Evolutionary conservation across 2,888 invertebrate species (phyloP), one percentile per base, ranked within the genome.

Genomic region (Lordiphosa andalusiaca): DNA sequence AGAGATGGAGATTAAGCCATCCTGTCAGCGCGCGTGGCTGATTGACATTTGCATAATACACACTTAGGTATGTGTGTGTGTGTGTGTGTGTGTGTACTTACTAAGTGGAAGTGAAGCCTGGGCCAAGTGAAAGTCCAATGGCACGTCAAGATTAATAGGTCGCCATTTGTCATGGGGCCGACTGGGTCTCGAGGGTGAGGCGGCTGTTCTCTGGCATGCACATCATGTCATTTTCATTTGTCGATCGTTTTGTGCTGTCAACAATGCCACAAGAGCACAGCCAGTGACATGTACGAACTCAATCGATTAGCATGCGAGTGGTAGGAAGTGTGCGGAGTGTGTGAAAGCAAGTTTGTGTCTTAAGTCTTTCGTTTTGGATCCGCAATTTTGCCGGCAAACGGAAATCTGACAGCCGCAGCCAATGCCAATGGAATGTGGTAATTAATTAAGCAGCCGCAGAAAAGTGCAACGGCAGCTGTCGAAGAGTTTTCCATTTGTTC

Each of bases 281-380:
- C 77, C 77, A 74, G 74, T 70, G 74, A 81, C 77, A 78, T 78
- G 77, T 81, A 72, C 74, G 81, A 77, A 77, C 77, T 78, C 77
- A 81, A 78, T 78, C 81, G 74, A 81, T 77, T 77, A 77, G 42
- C 65, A 66, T 60, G 62, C 38, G 40, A 46, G 74, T 72, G 63
- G 63, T 69, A 74, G 77, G 72, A 81, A 81, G 72, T 76, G 81
- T 73, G 77, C 71, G 73, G 67, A 71, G 41, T 38, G 53, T 42
- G 52, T 23, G 12, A 42, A 44, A 23, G 25, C 42, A 25, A 30
- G 57, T 46, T 56, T 57, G 64, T 56, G 64, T 37, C 57, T 80
- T 78, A 59, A 76, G 76, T 77, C 73, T 73, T 80, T 76, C 71
- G 71, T 63, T 66, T 64, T 69, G 60, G 75, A 66, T 71, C 65